phyloP scores from a whole-genome alignment of 2,797 vertebrate genomes.

The Kryptolebias ocellatus region DNA sequence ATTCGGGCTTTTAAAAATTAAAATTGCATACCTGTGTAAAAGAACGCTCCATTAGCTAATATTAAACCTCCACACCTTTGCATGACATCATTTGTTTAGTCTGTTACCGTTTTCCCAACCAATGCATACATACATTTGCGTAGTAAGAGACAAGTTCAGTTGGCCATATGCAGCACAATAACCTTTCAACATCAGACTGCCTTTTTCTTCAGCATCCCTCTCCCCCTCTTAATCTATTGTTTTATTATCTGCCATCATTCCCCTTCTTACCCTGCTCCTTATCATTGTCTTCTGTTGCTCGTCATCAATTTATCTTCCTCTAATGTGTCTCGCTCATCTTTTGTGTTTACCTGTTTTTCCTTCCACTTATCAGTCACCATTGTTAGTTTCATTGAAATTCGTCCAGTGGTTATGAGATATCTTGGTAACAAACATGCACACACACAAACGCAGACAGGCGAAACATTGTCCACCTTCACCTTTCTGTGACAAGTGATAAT shows the following conservation, averaged over 20 bases:
- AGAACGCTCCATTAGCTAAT: too few species aligned
- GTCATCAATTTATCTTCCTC: conserved; percentile 34
- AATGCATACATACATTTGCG: too few species aligned
- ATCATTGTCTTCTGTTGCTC: conserved; percentile 46
- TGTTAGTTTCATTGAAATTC: conserved; percentile 13
- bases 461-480: too few species aligned
- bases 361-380: conserved; percentile 11
- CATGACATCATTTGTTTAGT: too few species aligned
- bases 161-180: conserved; percentile 25
- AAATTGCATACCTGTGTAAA: too few species aligned
- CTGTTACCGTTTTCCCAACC: too few species aligned
- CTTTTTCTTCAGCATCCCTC: conserved; percentile 12
- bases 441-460: too few species aligned
- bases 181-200: conserved; percentile 2
- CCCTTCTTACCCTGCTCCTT: conserved; percentile 25
- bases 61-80: too few species aligned
- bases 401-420: too few species aligned
- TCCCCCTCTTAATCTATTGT: conserved; percentile 36
- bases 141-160: conserved; percentile 8
- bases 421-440: too few species aligned
- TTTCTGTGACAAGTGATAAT: conserved; percentile 1
- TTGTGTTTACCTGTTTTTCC: conserved; percentile 10
- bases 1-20: too few species aligned
- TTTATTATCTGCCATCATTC: conserved; percentile 35
- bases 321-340: conserved; percentile 19